Conservation (phyloP, 2,113 vertebrate genomes). For the Sturnus vulgaris region DNA sequence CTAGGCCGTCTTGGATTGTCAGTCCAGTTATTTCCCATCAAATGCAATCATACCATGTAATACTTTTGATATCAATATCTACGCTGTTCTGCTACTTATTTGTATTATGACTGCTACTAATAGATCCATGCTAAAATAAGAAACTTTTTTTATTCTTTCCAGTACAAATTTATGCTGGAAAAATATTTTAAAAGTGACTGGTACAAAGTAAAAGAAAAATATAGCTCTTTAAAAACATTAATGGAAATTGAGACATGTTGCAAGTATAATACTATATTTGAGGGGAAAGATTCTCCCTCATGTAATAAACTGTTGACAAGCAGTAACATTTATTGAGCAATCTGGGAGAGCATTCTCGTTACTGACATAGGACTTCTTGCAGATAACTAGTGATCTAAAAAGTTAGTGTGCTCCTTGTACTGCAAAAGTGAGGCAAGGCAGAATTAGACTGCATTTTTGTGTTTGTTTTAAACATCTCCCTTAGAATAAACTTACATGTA, state of each 20-base stretch:
- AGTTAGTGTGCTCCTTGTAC: not conserved
- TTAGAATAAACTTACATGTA: not conserved
- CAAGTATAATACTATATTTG: not conserved
- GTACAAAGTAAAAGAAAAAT: not conserved
- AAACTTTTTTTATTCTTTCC: not conserved
- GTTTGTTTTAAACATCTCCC: not conserved
- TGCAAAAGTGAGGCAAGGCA: not conserved
- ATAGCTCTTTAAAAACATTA: not conserved
- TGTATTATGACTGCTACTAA: not conserved
- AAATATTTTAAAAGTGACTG: not conserved
- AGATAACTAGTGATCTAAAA: not conserved
- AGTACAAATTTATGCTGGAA: not conserved
- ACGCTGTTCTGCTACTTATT: not conserved
- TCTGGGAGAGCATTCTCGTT: not conserved
- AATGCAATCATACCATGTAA: not conserved
- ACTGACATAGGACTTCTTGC: not conserved
- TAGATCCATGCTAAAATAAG: not conserved
- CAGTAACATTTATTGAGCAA: not conserved
- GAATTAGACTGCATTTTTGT: not conserved
- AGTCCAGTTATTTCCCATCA: not conserved
- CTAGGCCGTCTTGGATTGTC: not conserved
- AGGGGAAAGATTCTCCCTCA: not conserved
- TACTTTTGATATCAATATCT: not conserved
- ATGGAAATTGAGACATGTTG: not conserved
- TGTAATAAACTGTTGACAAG: not conserved